Conservation (phyloP, 2,888 invertebrate genomes). For the Drosophila prolongata region DNA sequence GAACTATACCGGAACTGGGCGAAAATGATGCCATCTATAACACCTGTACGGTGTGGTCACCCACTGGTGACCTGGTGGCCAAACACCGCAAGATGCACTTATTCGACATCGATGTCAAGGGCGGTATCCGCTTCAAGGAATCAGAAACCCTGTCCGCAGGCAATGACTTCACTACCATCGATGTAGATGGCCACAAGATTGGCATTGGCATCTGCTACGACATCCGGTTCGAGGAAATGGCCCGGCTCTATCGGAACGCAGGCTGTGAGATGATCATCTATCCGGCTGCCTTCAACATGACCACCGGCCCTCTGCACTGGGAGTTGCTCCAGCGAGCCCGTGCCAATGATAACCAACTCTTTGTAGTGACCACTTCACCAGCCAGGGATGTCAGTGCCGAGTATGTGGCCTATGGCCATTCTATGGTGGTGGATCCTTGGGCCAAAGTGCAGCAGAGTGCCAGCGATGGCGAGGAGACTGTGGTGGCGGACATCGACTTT, state of each 20-base stretch:
- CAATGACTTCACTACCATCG: slow-evolving; percentile 89
- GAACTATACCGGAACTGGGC: slow-evolving; percentile 94
- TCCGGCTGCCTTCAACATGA: slow-evolving; percentile 98
- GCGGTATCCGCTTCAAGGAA: slow-evolving; percentile 96
- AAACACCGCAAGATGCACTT: slow-evolving; percentile 96
- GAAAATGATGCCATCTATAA: slow-evolving; percentile 88
- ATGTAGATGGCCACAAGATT: slow-evolving; percentile 89
- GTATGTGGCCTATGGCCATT: slow-evolving; percentile 97
- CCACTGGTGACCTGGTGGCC: slow-evolving; percentile 90
- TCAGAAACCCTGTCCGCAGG: slow-evolving; percentile 93
- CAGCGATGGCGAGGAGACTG: slow-evolving; percentile 80
- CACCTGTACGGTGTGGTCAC: slow-evolving; percentile 94
- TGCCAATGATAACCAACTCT: slow-evolving; percentile 95
- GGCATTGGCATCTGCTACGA: slow-evolving; percentile 98
- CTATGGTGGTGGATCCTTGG: slow-evolving; percentile 93
- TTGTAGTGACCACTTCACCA: slow-evolving; percentile 93
- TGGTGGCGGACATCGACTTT: slow-evolving; percentile 92
- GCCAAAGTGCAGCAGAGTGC: slow-evolving; percentile 89
- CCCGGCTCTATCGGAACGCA: slow-evolving; percentile 88
- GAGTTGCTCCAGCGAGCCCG: slow-evolving; percentile 92
- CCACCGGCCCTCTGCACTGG: slow-evolving; percentile 98
- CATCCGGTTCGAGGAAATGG: slow-evolving; percentile 95
- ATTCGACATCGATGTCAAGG: slow-evolving; percentile 98
- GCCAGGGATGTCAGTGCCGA: slow-evolving; percentile 91
- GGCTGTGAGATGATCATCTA: slow-evolving; percentile 95